Conservation (phyloP, 2,888 invertebrate genomes). For the Embidobia sp. region DNA sequence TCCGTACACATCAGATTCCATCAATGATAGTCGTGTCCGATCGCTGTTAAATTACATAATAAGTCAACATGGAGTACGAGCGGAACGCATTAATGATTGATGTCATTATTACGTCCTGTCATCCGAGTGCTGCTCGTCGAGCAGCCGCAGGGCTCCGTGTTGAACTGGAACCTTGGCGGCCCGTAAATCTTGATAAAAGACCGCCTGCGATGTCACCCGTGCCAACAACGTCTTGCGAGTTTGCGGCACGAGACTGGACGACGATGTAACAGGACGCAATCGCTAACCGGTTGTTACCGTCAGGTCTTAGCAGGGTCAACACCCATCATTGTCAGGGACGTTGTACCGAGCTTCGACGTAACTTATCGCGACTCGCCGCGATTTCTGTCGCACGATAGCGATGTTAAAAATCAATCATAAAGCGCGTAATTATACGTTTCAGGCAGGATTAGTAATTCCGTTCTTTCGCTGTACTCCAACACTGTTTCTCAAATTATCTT, state of each 20-base stretch:
- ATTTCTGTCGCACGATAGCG: no score
- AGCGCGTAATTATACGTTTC: no score
- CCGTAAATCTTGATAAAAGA: conserved; percentile 47
- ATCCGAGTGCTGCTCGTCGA: conserved; percentile 16
- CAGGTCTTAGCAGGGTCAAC: conserved; percentile 55
- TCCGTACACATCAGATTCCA: not conserved
- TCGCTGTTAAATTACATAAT: conserved; percentile 7
- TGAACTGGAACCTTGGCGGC: conserved; percentile 6
- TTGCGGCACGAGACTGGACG: conserved; percentile 23
- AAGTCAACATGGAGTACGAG: not conserved
- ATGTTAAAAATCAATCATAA: no score
- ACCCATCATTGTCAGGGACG: conserved; percentile 68
- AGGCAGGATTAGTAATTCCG: no score
- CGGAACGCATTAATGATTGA: conserved; percentile 16
- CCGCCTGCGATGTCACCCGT: conserved; percentile 35
- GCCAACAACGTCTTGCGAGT: conserved; percentile 17
- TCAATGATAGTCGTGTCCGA: not conserved
- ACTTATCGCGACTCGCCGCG: no score
- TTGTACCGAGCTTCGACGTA: no score
- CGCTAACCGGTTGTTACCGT: conserved; percentile 54
- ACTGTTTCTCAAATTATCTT: no score
- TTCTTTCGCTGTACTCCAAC: no score
- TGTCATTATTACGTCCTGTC: conserved; percentile 34
- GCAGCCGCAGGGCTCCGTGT: not conserved
- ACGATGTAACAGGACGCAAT: conserved; percentile 46